Conservation (phyloP, 2,888 invertebrate genomes). For the Nomada lathburiana region DNA sequence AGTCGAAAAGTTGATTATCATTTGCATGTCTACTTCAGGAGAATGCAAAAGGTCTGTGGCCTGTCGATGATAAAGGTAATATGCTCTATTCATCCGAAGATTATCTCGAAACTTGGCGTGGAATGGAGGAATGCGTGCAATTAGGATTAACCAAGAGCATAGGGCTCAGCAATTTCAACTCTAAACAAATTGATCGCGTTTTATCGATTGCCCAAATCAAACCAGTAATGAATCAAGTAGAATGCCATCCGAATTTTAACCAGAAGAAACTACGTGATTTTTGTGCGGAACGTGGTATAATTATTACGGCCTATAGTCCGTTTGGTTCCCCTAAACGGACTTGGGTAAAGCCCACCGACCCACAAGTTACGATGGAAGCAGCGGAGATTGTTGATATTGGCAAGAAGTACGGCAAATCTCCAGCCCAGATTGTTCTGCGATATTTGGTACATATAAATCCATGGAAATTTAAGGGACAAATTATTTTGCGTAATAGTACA, state of each 20-base stretch:
- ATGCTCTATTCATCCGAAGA: slow-evolving; percentile 14
- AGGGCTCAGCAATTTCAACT: slow-evolving; percentile 93
- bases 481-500: no score
- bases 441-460: slow-evolving; percentile 86
- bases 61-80: slow-evolving; percentile 43
- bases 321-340: slow-evolving; percentile 87
- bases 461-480: no score
- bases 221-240: slow-evolving; percentile 88
- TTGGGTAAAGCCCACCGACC: slow-evolving; percentile 84
- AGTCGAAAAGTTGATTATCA: neutral
- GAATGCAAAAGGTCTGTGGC: slow-evolving; percentile 28
- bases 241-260: slow-evolving; percentile 89
- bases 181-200: slow-evolving; percentile 88
- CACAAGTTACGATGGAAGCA: slow-evolving; percentile 86
- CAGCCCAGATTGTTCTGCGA: slow-evolving; percentile 88
- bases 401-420: slow-evolving; percentile 87
- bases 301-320: slow-evolving; percentile 90
- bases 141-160: slow-evolving; percentile 89
- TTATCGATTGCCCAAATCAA: slow-evolving; percentile 86
- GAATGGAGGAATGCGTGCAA: slow-evolving; percentile 89
- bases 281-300: slow-evolving; percentile 88
- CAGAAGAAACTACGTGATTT: slow-evolving; percentile 89
- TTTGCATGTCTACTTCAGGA: slow-evolving; percentile 36
- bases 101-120: slow-evolving; percentile 88
- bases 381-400: slow-evolving; percentile 86